Conservation (phyloP, 2,113 vertebrate species). For the Okapia johnstoni region DNA sequence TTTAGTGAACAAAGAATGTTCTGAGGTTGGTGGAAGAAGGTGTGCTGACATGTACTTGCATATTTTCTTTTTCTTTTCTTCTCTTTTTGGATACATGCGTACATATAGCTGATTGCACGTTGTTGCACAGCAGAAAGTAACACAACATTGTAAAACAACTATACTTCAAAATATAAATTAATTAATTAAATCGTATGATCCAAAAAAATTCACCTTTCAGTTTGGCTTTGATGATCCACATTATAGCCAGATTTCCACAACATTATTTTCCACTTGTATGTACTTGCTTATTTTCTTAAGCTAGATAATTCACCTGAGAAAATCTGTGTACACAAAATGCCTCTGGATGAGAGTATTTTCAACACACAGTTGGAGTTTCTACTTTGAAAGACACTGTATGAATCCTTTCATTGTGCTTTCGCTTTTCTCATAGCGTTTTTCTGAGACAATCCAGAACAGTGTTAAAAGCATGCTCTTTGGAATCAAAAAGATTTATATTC, state of each 20-base stretch:
- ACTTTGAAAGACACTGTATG: not conserved
- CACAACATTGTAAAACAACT: not conserved
- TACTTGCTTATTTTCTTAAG: not conserved
- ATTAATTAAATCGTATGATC: not conserved
- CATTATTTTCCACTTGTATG: not conserved
- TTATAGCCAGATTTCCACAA: not conserved
- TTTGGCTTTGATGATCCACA: not conserved
- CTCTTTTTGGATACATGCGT: not conserved
- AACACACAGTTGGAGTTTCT: not conserved
- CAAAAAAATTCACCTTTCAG: not conserved
- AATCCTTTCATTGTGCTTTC: not conserved
- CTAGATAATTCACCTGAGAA: not conserved
- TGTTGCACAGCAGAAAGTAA: not conserved
- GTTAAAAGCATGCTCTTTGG: not conserved
- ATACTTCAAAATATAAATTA: not conserved
- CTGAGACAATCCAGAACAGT: not conserved
- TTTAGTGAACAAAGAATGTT: not conserved
- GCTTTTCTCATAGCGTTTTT: not conserved
- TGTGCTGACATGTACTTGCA: not conserved
- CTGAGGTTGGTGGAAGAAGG: not conserved
- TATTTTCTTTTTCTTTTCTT: not conserved
- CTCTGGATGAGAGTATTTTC: not conserved
- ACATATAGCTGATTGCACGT: not conserved
- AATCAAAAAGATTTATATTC: not conserved
- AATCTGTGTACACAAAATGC: not conserved